These are phyloP conservation scores for Scelioninae gen. 2 DNA, from an alignment of 2,888 invertebrate genomes.

Conservation along the genomic window DNA sequence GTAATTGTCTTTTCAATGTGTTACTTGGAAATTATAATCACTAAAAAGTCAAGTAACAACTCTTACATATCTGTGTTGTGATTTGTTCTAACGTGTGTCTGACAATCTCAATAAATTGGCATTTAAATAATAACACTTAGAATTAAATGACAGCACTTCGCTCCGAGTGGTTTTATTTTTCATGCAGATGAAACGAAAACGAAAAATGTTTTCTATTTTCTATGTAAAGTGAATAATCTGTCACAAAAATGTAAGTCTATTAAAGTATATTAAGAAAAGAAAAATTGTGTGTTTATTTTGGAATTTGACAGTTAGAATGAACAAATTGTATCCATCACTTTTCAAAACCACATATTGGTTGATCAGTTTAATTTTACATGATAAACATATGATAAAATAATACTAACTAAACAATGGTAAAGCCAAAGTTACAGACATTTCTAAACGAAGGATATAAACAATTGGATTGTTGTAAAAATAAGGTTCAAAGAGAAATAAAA, in stretches of 20 bases:
- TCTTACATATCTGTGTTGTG: slow-evolving; percentile 58
- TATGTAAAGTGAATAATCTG: not conserved
- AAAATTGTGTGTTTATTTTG: too few species aligned
- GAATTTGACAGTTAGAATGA: too few species aligned
- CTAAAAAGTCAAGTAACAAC: slow-evolving; percentile 48
- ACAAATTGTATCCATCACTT: too few species aligned
- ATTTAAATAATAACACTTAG: slow-evolving; percentile 19
- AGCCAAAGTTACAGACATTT: too few species aligned
- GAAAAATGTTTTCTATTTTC: slow-evolving; percentile 46
- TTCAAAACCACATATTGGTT: too few species aligned
- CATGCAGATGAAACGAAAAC: slow-evolving; percentile 12
- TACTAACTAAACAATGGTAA: too few species aligned
- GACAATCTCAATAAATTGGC: slow-evolving; percentile 44
- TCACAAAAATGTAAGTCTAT: slow-evolving; percentile 7
- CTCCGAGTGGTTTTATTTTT: slow-evolving; percentile 23
- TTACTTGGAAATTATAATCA: slow-evolving; percentile 49
- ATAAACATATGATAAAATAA: too few species aligned
- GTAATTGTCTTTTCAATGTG: slow-evolving; percentile 53
- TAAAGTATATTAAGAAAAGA: too few species aligned
- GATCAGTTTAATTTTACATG: too few species aligned
- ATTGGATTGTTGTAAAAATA: too few species aligned
- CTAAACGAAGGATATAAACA: too few species aligned
- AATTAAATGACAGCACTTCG: slow-evolving; percentile 19
- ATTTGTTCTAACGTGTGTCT: slow-evolving; percentile 52
- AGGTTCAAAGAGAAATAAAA: too few species aligned